Conservation (phyloP, 1,140 invertebrate species). For the Drosophila nikananu region DNA sequence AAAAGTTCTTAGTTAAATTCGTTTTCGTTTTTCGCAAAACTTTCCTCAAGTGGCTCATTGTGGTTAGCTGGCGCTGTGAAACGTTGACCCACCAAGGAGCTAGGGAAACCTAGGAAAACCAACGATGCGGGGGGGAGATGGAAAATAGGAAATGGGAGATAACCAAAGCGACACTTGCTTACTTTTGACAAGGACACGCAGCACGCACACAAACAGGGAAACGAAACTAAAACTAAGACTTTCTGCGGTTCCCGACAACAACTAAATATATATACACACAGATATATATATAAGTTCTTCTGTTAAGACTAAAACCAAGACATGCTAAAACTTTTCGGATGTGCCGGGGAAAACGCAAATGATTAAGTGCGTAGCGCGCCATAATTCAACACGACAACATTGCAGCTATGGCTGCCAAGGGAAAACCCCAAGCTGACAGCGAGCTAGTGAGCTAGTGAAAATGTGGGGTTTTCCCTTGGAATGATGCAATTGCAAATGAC, state of each 20-base stretch:
- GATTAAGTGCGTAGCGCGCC: conserved; percentile 76
- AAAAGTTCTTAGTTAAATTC: conserved; percentile 83
- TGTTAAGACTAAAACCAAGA: conserved; percentile 46
- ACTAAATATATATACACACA: not conserved
- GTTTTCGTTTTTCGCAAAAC: conserved; percentile 54
- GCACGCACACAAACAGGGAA: conserved; percentile 29
- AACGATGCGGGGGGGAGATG: not conserved
- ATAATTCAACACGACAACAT: conserved; percentile 79
- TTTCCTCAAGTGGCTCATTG: conserved; percentile 81
- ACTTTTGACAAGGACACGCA: conserved; percentile 67
- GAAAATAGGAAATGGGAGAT: conserved; percentile 31
- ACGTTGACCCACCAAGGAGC: conserved; percentile 70
- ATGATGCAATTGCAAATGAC: conserved; percentile 62
- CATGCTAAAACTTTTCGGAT: conserved; percentile 76
- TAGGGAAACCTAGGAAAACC: conserved; percentile 5
- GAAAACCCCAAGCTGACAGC: conserved; percentile 30
- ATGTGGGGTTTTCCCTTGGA: not conserved
- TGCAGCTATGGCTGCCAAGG: conserved; percentile 31
- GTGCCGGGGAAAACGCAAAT: conserved; percentile 77
- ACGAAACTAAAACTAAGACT: conserved; percentile 37
- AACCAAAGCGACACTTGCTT: conserved; percentile 69
- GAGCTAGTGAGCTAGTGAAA: conserved; percentile 1
- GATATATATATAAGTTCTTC: not conserved
- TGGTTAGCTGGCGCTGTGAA: conserved; percentile 64
- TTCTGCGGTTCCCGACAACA: conserved; percentile 54